Evolutionary conservation across 1,140 invertebrate species (phyloP).

Genomic region (Apis florea): DNA sequence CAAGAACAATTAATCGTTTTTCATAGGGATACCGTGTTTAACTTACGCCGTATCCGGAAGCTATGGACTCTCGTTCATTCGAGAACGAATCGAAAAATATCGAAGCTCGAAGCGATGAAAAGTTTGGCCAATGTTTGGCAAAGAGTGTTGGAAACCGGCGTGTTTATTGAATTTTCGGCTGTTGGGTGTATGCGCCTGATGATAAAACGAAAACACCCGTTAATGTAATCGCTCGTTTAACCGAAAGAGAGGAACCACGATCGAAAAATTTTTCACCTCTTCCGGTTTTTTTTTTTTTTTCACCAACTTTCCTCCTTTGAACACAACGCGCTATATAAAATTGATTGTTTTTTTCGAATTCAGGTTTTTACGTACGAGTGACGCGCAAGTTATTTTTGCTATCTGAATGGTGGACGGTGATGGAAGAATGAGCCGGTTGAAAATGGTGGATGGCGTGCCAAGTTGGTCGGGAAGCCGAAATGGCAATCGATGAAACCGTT

Average conservation of each 20-base stretch:
- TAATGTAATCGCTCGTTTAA: background rate
- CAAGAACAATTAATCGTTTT: too few relatives aligned
- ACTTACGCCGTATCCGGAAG: background rate
- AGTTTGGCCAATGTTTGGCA: background rate
- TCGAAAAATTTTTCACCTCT: background rate
- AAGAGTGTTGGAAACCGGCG: background rate
- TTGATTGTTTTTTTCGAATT: background rate
- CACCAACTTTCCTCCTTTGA: background rate
- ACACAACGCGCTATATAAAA: background rate
- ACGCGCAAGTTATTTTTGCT: background rate
- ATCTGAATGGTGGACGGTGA: background rate
- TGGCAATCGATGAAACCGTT: background rate
- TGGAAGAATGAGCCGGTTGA: background rate
- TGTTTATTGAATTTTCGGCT: background rate
- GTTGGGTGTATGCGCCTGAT: background rate
- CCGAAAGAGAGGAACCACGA: fast-evolving
- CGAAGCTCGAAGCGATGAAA: background rate
- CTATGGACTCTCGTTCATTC: background rate
- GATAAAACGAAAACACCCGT: background rate
- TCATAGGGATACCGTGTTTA: too few relatives aligned
- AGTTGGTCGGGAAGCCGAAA: background rate
- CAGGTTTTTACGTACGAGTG: too few relatives aligned
- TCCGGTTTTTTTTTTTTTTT: background rate
- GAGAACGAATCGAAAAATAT: background rate
- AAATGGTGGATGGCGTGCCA: background rate